Evolutionary conservation across 2,113 vertebrate genomes (phyloP).

Genomic region (Leucopternis melanops): DNA sequence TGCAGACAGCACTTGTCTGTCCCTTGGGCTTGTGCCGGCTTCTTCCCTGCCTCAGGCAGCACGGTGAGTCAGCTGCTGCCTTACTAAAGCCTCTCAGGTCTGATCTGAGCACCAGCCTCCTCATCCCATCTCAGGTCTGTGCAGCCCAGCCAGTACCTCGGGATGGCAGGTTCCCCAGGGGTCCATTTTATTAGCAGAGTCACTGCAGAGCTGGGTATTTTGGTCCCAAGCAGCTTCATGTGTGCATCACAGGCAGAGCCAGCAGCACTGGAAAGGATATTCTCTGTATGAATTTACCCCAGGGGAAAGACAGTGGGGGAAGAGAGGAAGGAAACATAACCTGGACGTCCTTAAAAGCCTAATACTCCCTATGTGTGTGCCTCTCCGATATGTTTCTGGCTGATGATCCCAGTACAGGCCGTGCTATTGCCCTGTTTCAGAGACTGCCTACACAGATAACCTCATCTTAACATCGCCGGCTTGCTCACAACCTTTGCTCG

Average conservation of each 20-base stretch:
- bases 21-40: not conserved
- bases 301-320: not conserved
- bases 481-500: not conserved
- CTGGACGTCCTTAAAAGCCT: not conserved
- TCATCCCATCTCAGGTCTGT: not conserved
- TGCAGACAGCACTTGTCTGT: not conserved
- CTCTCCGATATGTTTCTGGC: not conserved
- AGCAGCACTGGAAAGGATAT: not conserved
- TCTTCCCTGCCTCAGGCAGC: not conserved
- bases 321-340: not conserved
- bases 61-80: not conserved
- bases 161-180: not conserved
- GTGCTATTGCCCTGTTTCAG: not conserved
- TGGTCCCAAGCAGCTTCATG: not conserved
- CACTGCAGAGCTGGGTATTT: not conserved
- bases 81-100: not conserved
- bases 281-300: not conserved
- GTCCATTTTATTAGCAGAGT: not conserved
- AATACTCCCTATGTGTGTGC: rapidly evolving
- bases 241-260: not conserved
- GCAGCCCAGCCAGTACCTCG: not conserved
- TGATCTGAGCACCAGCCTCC: not conserved
- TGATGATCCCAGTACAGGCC: not conserved
- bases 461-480: not conserved
- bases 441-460: not conserved